Conservation (phyloP, 2,797 vertebrate genomes). For the Onychomys arenicola region DNA sequence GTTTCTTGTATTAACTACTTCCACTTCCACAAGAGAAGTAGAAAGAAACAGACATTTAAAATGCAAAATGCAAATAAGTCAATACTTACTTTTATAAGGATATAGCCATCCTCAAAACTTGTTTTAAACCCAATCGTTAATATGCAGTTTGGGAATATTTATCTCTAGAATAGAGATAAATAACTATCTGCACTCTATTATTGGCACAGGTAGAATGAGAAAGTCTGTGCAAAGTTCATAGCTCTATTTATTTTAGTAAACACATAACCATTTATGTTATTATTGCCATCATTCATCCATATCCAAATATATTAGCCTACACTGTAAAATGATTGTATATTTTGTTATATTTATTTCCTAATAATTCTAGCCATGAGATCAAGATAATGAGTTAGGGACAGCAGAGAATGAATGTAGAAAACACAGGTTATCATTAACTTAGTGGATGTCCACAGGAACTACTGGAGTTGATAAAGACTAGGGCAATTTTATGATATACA, state of each 20-base stretch:
- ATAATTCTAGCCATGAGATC: neutral
- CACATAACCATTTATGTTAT: neutral
- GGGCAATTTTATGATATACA: neutral
- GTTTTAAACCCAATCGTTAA: neutral
- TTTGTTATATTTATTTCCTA: neutral
- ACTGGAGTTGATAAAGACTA: neutral
- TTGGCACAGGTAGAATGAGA: neutral
- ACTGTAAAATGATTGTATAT: conserved; percentile 13
- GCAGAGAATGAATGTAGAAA: neutral
- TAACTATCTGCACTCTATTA: neutral
- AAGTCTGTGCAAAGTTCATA: neutral
- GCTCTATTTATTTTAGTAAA: neutral
- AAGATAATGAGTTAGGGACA: neutral
- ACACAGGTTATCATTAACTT: neutral
- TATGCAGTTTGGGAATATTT: neutral
- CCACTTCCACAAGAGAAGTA: neutral
- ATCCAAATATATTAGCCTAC: neutral
- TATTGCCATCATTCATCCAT: neutral
- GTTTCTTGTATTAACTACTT: conserved; percentile 17
- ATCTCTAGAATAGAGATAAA: neutral
- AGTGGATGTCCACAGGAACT: neutral
- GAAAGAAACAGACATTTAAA: neutral
- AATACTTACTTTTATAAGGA: conserved; percentile 28
- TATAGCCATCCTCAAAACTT: neutral
- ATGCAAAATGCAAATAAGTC: neutral